Percentiles rank a stretch among this genome's conserved stretches.
These are phyloP conservation scores for Nemurella pictetii DNA, from an alignment of 2,888 invertebrate species.

Conservation along the genomic window DNA sequence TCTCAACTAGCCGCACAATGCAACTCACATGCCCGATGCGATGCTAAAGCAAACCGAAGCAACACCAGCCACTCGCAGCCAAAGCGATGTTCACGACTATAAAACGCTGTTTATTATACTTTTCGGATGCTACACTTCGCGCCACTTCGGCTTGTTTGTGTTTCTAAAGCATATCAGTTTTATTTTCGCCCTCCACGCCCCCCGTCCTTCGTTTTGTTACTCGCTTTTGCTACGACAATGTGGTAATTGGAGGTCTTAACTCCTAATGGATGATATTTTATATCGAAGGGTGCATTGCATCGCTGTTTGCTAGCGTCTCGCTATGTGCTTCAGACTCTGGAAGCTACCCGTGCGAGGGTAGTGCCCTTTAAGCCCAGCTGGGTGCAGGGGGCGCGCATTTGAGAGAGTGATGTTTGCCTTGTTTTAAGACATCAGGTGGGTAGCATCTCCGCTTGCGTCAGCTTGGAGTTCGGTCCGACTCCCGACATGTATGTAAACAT, in stretches of 20 bases:
- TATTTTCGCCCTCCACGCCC: constrained; percentile 14
- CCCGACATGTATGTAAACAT: constrained; percentile 13
- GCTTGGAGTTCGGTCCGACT: neutral
- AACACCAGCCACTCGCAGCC: neutral
- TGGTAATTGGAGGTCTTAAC: constrained; percentile 6
- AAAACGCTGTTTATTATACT: constrained; percentile 23
- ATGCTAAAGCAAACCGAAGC: too few relatives aligned
- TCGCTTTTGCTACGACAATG: neutral
- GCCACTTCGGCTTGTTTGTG: constrained; percentile 16
- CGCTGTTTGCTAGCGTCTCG: neutral
- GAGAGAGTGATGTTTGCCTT: constrained; percentile 2
- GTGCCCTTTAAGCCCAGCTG: constrained; percentile 19
- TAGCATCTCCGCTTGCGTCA: neutral
- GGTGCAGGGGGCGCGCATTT: neutral
- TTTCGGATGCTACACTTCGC: constrained; percentile 4
- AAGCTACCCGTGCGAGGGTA: neutral
- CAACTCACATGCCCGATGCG: neutral
- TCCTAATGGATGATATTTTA: neutral
- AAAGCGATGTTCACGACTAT: neutral
- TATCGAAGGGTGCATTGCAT: neutral
- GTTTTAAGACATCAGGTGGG: neutral
- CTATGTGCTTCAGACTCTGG: too few relatives aligned
- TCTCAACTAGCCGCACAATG: neutral
- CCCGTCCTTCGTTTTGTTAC: neutral
- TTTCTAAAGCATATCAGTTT: constrained; percentile 26